Conservation (phyloP, 2,888 invertebrate species). For the Schizaphis graminum region DNA sequence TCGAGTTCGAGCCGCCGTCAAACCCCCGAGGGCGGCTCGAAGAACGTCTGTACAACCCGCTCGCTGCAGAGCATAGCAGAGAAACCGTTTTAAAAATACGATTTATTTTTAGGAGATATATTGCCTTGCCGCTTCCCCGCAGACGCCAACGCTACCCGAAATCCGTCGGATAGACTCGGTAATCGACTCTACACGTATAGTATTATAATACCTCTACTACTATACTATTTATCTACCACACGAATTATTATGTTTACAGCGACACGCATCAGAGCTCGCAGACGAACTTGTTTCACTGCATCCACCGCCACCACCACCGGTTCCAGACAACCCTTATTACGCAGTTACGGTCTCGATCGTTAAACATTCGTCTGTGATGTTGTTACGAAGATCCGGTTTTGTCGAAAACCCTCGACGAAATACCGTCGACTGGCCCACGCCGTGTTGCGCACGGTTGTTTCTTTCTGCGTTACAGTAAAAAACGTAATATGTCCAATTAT, state of each 20-base stretch:
- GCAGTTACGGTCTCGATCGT: neutral
- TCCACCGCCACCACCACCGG: neutral
- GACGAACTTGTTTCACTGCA: constrained; percentile 9
- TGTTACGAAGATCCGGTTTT: neutral
- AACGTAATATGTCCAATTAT: neutral
- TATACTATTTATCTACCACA: constrained; percentile 5
- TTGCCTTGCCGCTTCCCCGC: neutral
- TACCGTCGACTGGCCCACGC: neutral
- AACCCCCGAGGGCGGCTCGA: neutral
- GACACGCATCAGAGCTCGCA: neutral
- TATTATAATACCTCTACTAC: neutral
- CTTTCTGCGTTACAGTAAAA: neutral
- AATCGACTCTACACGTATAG: neutral
- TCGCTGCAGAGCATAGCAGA: neutral
- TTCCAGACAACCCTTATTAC: constrained; percentile 11
- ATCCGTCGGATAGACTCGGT: neutral
- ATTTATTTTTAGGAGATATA: neutral
- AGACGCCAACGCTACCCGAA: neutral
- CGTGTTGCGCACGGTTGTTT: neutral
- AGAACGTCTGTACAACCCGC: neutral
- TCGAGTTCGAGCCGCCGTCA: neutral
- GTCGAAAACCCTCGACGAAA: neutral
- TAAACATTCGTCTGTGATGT: neutral
- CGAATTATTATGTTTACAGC: neutral
- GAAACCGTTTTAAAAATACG: neutral